Evolutionary conservation across 2,113 vertebrate genomes (phyloP).

Genomic region (Alosa alosa): DNA sequence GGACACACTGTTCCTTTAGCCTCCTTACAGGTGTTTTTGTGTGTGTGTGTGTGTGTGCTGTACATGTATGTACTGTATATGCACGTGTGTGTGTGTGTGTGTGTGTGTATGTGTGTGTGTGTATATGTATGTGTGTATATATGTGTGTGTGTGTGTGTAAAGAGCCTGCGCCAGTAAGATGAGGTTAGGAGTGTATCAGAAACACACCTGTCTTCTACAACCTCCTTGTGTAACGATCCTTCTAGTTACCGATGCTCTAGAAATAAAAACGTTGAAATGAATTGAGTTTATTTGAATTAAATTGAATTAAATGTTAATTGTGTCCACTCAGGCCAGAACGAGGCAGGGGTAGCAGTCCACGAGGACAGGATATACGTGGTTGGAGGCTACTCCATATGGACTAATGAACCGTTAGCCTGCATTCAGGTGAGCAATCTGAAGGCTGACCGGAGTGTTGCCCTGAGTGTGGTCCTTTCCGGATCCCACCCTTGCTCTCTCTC

Average conservation of each 20-base stretch:
- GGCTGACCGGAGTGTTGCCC: neutral
- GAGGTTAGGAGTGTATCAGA: neutral
- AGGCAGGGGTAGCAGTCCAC: slow-evolving; percentile 93
- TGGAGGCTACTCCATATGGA: slow-evolving; percentile 98
- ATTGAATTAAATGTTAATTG: neutral
- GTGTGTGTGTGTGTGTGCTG: neutral
- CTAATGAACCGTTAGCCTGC: slow-evolving; percentile 95
- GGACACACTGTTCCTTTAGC: slow-evolving; percentile 91
- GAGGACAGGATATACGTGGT: slow-evolving; percentile 96
- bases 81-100: neutral
- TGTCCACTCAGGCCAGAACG: slow-evolving; percentile 85
- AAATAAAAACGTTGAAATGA: neutral
- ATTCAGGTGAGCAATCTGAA: slow-evolving; percentile 83
- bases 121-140: neutral
- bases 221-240: neutral
- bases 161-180: neutral
- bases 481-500: no score
- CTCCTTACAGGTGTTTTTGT: slow-evolving; percentile 82
- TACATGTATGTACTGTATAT: no score
- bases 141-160: neutral
- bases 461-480: no score
- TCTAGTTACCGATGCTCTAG: neutral
- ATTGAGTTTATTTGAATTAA: neutral
- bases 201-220: neutral
- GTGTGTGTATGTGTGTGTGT: neutral